Conservation (phyloP, 1,140 invertebrate genomes). For the Bombus picipes region DNA sequence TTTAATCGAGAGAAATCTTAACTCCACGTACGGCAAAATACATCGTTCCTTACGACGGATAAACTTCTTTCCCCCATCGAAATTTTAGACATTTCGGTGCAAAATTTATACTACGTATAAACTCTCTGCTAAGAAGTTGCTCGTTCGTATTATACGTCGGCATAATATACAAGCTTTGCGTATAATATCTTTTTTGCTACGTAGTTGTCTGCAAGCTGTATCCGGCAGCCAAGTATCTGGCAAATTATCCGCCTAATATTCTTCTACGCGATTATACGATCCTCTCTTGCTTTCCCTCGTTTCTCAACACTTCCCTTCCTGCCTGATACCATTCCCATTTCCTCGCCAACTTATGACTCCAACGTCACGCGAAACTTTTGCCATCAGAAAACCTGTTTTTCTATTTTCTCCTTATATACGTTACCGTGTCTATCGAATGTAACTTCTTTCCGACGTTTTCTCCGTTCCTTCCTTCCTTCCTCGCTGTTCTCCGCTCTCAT, state of each 20-base stretch:
- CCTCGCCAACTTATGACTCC: constrained; percentile 10
- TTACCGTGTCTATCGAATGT: not conserved
- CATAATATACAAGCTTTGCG: not conserved
- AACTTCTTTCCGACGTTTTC: not conserved
- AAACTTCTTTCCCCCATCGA: constrained; percentile 4
- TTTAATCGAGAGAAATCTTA: too few relatives aligned
- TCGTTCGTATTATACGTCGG: not conserved
- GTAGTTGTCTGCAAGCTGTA: not conserved
- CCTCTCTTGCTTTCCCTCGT: not conserved
- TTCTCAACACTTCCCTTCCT: not conserved
- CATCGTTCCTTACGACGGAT: not conserved
- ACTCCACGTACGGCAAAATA: too few relatives aligned
- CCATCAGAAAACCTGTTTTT: not conserved
- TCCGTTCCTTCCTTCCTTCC: not conserved
- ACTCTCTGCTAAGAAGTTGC: not conserved
- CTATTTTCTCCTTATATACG: too few relatives aligned
- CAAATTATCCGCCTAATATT: constrained; percentile 38
- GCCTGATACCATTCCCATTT: not conserved
- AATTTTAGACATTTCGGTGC: not conserved
- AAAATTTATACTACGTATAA: too few relatives aligned
- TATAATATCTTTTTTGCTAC: constrained; percentile 18
- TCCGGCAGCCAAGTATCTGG: not conserved
- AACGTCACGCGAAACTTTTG: constrained; percentile 1
- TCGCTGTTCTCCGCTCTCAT: too few relatives aligned
- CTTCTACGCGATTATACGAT: constrained; percentile 7